phyloP scores from a whole-genome alignment of 37 sponge, comb jelly and placozoan genomes.

The Aplysina aerophoba region DNA sequence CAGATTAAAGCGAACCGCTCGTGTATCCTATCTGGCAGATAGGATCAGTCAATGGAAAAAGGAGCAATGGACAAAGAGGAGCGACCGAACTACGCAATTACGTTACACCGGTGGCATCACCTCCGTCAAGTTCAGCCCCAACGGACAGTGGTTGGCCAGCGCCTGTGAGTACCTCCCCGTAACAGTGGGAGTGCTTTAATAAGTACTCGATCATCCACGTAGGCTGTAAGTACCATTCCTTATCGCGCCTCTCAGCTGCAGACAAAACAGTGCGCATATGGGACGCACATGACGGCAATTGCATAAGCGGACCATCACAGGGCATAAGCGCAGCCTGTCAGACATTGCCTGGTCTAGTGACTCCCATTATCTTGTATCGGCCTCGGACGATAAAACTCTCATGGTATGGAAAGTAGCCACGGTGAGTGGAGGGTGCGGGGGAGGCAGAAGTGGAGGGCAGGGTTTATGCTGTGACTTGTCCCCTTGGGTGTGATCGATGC shows the following conservation, averaged over 20 bases:
- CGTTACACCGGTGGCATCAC: no score
- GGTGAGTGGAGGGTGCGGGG: slow-evolving; percentile 38
- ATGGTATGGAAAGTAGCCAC: slow-evolving; percentile 94
- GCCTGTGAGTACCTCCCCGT: slow-evolving; percentile 74
- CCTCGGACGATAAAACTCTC: slow-evolving; percentile 95
- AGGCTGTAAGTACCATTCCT: no score
- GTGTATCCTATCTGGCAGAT: no score
- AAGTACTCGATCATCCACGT: no score
- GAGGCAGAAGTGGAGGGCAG: no score
- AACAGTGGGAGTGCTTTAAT: no score
- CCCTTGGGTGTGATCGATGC: neutral
- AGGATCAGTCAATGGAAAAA: no score
- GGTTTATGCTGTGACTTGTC: no score
- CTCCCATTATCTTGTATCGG: slow-evolving; percentile 89
- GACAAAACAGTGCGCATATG: slow-evolving; percentile 97
- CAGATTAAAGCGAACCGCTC: no score
- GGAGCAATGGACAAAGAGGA: no score
- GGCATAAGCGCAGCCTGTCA: no score
- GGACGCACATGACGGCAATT: slow-evolving; percentile 97
- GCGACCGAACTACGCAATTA: no score
- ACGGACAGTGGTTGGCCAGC: slow-evolving; percentile 96
- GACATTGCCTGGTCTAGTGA: slow-evolving; percentile 98
- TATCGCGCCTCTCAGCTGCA: slow-evolving; percentile 55
- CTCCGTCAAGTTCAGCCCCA: slow-evolving; percentile 95
- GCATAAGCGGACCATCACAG: slow-evolving; percentile 95